Evolutionary conservation across 2,888 invertebrate species (phyloP).

Genomic region (Hyalella azteca): DNA sequence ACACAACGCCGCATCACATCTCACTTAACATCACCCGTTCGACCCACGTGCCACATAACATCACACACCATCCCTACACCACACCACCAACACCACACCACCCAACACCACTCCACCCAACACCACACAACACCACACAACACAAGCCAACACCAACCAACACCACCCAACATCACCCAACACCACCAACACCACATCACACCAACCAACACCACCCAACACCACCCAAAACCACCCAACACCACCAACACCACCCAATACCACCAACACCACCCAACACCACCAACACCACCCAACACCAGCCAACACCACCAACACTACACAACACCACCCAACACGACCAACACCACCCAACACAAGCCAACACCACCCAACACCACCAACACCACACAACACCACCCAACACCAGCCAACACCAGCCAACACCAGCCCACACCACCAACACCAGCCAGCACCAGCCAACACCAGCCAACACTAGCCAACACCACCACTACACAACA

Average conservation of each 20-base stretch:
- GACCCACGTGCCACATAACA: too few relatives aligned
- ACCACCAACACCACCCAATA: neutral
- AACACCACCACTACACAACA: neutral
- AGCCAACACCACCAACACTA: neutral
- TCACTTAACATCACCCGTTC: neutral
- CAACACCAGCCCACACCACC: neutral
- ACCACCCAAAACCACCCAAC: neutral
- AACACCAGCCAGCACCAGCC: neutral
- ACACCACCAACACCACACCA: neutral
- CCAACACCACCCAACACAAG: neutral
- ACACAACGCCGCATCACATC: neutral
- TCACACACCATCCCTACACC: neutral
- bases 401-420: neutral
- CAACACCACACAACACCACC: neutral
- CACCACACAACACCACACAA: too few relatives aligned
- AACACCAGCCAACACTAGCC: neutral
- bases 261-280: neutral
- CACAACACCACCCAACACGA: neutral
- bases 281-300: neutral
- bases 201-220: neutral
- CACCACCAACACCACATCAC: neutral
- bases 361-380: neutral
- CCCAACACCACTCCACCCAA: neutral
- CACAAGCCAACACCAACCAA: too few relatives aligned
- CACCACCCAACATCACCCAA: neutral